phyloP scores from a whole-genome alignment of 2,113 vertebrate genomes.

The Setophaga coronata region DNA sequence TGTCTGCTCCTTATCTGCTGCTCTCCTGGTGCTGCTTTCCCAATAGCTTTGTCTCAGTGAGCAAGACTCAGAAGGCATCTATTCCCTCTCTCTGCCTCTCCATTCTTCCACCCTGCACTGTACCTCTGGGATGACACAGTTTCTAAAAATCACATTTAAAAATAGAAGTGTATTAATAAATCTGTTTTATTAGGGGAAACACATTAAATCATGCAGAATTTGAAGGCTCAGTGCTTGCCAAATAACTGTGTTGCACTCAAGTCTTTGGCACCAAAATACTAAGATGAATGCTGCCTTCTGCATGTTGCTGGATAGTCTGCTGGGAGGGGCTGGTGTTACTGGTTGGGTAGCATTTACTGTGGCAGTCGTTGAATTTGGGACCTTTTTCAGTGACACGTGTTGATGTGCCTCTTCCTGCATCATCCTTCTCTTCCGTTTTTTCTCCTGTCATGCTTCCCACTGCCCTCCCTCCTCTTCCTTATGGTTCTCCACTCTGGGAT shows the following conservation, averaged over 20 bases:
- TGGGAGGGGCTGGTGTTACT: background rate
- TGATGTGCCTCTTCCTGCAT: accelerated
- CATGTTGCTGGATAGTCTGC: background rate
- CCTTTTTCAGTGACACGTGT: background rate
- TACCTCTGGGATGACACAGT: conserved; percentile 18
- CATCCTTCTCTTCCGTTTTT: background rate
- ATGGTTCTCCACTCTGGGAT: background rate
- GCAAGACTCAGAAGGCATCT: background rate
- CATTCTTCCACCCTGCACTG: background rate
- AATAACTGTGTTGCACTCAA: background rate
- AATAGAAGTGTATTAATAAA: conserved; percentile 31
- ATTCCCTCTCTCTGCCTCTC: background rate
- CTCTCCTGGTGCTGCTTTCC: background rate
- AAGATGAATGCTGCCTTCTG: background rate
- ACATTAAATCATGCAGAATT: conserved; percentile 7
- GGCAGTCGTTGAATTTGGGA: background rate
- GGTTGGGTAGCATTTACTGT: background rate
- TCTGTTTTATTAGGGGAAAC: conserved; percentile 29
- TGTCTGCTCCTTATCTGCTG: background rate
- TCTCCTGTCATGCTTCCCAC: accelerated
- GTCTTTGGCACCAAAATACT: background rate
- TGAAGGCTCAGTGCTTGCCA: background rate
- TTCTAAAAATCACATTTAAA: conserved; percentile 33
- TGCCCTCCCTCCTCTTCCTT: background rate
- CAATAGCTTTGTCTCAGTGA: background rate